Conservation (phyloP, 1,140 invertebrate genomes). For the Lasioglossum baleicum region DNA sequence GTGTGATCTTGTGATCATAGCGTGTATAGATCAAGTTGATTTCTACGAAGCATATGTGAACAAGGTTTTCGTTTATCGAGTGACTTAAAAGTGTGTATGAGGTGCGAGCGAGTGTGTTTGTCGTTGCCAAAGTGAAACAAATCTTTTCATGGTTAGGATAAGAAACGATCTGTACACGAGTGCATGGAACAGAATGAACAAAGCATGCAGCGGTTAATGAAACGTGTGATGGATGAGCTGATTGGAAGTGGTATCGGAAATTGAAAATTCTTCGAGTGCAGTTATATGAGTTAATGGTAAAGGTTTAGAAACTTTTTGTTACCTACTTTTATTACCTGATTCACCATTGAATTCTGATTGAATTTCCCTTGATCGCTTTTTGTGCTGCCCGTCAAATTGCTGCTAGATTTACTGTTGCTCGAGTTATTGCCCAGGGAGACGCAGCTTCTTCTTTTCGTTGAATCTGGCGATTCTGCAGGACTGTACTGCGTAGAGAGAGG, state of each 20-base stretch:
- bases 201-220: slow-evolving; percentile 35
- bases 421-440: slow-evolving; percentile 87
- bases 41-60: background rate
- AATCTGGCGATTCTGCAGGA: slow-evolving; percentile 84
- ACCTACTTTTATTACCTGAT: slow-evolving; percentile 75
- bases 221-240: slow-evolving; percentile 27
- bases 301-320: slow-evolving; percentile 24
- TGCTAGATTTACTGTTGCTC: slow-evolving; percentile 86
- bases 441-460: slow-evolving; percentile 85
- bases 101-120: background rate
- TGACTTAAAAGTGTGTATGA: background rate
- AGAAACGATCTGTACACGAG: slow-evolving; percentile 40
- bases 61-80: background rate
- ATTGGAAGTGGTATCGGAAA: slow-evolving; percentile 53
- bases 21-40: slow-evolving; percentile 33
- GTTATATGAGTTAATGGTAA: slow-evolving; percentile 37
- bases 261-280: slow-evolving; percentile 24
- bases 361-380: slow-evolving; percentile 83
- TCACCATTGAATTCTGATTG: slow-evolving; percentile 77
- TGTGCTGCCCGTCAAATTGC: slow-evolving; percentile 85
- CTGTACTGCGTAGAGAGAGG: slow-evolving; percentile 78
- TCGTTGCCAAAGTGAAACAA: background rate
- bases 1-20: slow-evolving; percentile 4
- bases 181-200: slow-evolving; percentile 38
- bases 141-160: background rate